These are phyloP conservation scores for Thymallus thymallus DNA, from an alignment of 2,113 vertebrate species.

Conservation along the genomic window DNA sequence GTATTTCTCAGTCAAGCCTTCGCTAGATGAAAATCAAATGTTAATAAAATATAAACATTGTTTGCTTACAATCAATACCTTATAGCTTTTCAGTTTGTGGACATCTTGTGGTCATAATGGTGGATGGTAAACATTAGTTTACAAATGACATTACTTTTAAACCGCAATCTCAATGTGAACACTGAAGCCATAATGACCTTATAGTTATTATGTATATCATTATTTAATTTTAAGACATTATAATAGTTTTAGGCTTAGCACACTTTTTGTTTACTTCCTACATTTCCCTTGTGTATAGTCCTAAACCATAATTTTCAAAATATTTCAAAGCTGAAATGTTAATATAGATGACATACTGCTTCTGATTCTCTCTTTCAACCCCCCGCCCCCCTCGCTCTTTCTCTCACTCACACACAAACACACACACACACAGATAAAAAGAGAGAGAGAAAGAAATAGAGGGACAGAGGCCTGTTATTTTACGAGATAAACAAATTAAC, in stretches of 20 bases:
- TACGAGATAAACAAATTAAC: constrained; percentile 8
- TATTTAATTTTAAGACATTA: background rate
- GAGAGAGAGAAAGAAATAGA: background rate
- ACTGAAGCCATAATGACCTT: no score
- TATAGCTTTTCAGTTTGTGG: no score
- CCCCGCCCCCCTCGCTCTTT: background rate
- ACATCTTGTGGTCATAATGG: no score
- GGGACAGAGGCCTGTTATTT: background rate
- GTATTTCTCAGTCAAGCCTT: no score
- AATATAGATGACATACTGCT: background rate
- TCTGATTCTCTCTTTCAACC: background rate
- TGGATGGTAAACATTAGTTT: no score
- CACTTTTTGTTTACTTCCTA: background rate
- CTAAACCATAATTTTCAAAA: background rate
- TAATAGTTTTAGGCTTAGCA: background rate
- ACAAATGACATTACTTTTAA: no score
- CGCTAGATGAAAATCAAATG: no score
- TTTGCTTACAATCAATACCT: no score
- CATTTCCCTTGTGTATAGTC: no score
- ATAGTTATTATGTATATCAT: background rate
- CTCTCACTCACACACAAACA: background rate
- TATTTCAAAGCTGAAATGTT: background rate
- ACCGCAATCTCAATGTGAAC: no score
- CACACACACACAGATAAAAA: background rate
- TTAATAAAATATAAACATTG: no score